Evolutionary conservation across 2,113 vertebrate genomes (phyloP), one percentile per base, ranked within the genome.

Genomic region (Labeo rohita): DNA sequence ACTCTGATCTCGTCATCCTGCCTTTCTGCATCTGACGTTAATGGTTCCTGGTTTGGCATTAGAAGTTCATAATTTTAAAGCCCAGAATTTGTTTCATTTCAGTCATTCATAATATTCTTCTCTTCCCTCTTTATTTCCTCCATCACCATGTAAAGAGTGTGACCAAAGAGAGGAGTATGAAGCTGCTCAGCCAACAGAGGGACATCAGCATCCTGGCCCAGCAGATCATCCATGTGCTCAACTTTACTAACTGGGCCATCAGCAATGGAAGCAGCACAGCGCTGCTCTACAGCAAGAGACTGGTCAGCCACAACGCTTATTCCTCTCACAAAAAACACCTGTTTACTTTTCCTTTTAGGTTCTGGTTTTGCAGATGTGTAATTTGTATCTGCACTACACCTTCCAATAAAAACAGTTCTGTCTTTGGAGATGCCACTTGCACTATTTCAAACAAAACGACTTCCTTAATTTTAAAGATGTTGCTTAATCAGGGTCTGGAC

Each of bases 241-340:
- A 95, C 92, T 99, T 99, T 70, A 98, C 98, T 11, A 97, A 97
- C n/a, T 99, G 97, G 97, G 98, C 98, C 23, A 98, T 99, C 87
- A 95, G 94, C 0, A 97, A 96, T 15, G 98, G 98, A 89, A 99
- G 98, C 95, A 99, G 96, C 92, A 99, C 98, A 0, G 97, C 98
- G 0, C 92, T 99, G 83, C 96, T 99, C 0, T 99, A 98, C 92
- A 99, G 98, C 95, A 99, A 99, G 83, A 95, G 98, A 13, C 94
- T 98, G 96, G 98, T 99, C 92, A 93, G 97, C 90, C 54, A 63
- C 2, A 49, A 43, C 28, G 8, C 70, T 21, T 43, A 3, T 18
- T 73, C 34, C 70, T 50, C 34, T 74, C n/a, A 45, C 63, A 34
- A 61, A 61, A 54, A 23, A 74, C 43, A 47, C 36, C 16, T 5